Conservation (phyloP, 2,888 invertebrate genomes). For the Amphipyra berbera region DNA sequence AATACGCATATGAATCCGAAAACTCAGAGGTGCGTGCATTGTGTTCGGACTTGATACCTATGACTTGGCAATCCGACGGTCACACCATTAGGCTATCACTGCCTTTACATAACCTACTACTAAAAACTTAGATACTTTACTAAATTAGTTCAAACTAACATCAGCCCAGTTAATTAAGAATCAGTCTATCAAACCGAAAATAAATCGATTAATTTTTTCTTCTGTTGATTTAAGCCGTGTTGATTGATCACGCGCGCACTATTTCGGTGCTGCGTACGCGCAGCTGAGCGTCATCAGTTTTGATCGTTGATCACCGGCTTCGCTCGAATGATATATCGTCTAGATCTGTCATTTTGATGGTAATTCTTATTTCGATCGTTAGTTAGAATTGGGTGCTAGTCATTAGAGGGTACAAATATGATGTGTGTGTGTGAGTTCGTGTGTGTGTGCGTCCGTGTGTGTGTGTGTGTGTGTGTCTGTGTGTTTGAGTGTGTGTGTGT, state of each 20-base stretch:
- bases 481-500: neutral
- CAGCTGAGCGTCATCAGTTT: conserved; percentile 46
- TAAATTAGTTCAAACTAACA: no score
- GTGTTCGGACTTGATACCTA: no score
- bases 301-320: conserved; percentile 40
- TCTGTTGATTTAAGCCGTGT: conserved; percentile 43
- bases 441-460: no score
- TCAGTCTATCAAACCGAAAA: conserved; percentile 11
- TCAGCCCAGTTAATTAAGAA: no score
- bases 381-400: conserved; percentile 30
- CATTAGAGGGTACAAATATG: conserved; percentile 28
- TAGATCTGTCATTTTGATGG: conserved; percentile 56
- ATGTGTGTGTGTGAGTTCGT: neutral
- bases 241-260: conserved; percentile 50
- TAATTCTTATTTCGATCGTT: conserved; percentile 55
- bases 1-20: no score
- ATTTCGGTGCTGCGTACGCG: conserved; percentile 42
- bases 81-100: no score
- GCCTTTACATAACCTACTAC: no score
- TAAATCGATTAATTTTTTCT: conserved; percentile 21
- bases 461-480: neutral
- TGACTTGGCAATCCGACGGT: no score
- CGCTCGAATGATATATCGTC: conserved; percentile 49
- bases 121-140: no score
- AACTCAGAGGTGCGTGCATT: no score